Base-by-base conservation (phyloP, 2,888 invertebrate species). In the Sericinus montela region DNA sequence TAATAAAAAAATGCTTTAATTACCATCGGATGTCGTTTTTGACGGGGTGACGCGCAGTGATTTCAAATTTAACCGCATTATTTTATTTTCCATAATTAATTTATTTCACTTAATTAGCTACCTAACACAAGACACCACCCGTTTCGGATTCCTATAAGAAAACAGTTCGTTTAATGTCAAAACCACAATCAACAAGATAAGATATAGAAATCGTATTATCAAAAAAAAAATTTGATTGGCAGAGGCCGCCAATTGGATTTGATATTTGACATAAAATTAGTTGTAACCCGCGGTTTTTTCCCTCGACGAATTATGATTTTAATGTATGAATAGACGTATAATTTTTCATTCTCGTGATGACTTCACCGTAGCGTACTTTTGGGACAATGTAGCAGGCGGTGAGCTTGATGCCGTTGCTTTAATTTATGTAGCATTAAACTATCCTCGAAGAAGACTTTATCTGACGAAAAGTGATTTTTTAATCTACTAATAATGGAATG, bases 21-120 rank as follows among this genome's bases (percentile, higher is more conserved):
- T 69, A 85, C 85, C 85, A 60, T 85, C 80, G 11, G 83, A 74
- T 0, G 69, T 58, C 1, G 63, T 64, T 4, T 77, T 74, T 47
- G 77, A 67, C 3, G 72, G 59, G 7, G 58, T 56, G 39, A 75
- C 70, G 29, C 63, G 59, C 54, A 68, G 52, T 8, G 65, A 63
- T 34, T 55, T 66, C 1, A 72, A 64, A 45, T 69, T 65, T 0
- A 78, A 57, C 19, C 52, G 62, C 59, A 83, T 69, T 53, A 76
- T 63, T 53, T 67, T 69, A 42, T 70, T 73, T 46, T 71, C 72
- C 81, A 81, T 81, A 11, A 4, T 35, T 48, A 8, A 7, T 25
- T 8, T 25, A 25, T 45, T 53, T 36, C 52, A 49, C 25, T 53
- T 50, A 42, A 51, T 50, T 50, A 44, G 6, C 50, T 49, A 55